phyloP scores from a whole-genome alignment of 2,797 vertebrate species.

The Astyanax mexicanus region DNA sequence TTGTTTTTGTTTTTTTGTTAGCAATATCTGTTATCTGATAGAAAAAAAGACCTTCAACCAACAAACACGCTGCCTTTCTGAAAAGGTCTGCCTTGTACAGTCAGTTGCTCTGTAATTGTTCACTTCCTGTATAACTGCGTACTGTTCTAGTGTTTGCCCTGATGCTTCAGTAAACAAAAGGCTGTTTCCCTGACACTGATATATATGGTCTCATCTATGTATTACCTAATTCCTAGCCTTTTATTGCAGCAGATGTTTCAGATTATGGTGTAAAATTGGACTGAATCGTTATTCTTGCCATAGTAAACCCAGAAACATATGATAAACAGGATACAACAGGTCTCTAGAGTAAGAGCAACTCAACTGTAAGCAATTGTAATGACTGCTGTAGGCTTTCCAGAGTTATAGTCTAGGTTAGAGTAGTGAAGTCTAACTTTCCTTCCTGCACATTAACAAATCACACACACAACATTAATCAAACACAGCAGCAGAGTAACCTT shows the following conservation, averaged over 20 bases:
- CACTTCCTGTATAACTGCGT: constrained; percentile 21
- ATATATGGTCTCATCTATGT: neutral
- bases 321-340: neutral
- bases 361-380: neutral
- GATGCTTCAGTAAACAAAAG: neutral
- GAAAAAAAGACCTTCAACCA: neutral
- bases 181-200: neutral
- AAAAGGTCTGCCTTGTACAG: neutral
- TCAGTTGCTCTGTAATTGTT: neutral
- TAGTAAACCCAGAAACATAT: neutral
- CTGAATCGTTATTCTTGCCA: neutral
- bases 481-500: neutral
- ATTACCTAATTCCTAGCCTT: neutral
- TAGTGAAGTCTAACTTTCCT: neutral
- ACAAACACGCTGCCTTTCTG: neutral
- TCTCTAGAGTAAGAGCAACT: neutral
- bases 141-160: neutral
- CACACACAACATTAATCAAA: neutral
- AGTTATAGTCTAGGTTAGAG: no score
- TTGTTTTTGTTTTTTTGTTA: neutral
- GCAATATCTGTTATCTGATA: neutral
- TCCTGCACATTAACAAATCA: no score
- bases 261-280: neutral
- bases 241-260: neutral
- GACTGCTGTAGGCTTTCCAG: neutral